phyloP scores from a whole-genome alignment of 2,113 vertebrate species.

The Brevimyrus niger region DNA sequence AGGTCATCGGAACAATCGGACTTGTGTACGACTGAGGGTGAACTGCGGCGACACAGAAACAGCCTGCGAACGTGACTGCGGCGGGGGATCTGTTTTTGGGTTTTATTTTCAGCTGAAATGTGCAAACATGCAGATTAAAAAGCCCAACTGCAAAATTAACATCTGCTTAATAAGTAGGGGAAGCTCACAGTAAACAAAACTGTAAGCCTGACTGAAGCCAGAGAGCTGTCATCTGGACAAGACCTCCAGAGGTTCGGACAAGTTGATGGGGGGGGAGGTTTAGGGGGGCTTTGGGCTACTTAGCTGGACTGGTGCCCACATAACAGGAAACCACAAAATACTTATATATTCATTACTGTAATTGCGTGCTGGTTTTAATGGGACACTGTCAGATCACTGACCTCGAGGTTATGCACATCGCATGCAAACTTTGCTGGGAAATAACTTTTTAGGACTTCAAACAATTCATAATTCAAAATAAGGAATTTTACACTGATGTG shows the following conservation, averaged over 20 bases:
- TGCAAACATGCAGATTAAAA: background rate
- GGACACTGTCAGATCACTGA: background rate
- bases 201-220: slow-evolving; percentile 49
- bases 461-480: background rate
- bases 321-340: background rate
- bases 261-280: slow-evolving; percentile 31
- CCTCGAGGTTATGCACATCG: background rate
- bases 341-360: background rate
- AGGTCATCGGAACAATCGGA: background rate
- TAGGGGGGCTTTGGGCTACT: slow-evolving; percentile 51
- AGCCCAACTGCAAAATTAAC: background rate
- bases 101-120: background rate
- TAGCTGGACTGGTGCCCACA: slow-evolving; percentile 18
- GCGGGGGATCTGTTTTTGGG: background rate
- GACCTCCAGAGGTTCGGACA: slow-evolving; percentile 41
- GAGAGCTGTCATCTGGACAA: slow-evolving; percentile 53
- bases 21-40: background rate
- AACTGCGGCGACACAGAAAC: background rate
- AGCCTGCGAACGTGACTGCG: background rate
- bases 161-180: background rate
- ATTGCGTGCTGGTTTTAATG: background rate
- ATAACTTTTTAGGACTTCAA: background rate
- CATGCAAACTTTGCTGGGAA: background rate
- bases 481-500: background rate
- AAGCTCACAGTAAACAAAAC: slow-evolving; percentile 28